Conservation (phyloP, 2,797 vertebrate genomes). For the Moxostoma hubbsi region DNA sequence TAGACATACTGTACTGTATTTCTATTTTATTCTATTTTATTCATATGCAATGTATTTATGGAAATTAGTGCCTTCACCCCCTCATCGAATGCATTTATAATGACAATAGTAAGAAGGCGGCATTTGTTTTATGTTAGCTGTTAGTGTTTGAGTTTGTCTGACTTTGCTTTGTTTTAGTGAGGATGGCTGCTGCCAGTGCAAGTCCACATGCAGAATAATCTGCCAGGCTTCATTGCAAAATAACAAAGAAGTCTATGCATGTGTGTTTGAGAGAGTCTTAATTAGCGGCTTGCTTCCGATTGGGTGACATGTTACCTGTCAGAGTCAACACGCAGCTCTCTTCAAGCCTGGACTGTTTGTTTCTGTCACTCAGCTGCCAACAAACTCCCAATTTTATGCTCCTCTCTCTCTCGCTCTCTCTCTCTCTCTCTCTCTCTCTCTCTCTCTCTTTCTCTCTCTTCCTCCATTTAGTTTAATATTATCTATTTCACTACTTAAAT, state of each 20-base stretch:
- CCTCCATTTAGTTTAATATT: not conserved
- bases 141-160: not conserved
- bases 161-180: not conserved
- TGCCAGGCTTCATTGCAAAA: conserved; percentile 45
- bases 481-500: conserved; percentile 27
- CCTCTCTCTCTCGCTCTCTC: not conserved
- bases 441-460: not conserved
- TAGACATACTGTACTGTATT: not conserved
- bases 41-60: no score
- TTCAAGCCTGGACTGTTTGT: conserved; percentile 51
- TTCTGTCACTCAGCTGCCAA: conserved; percentile 53
- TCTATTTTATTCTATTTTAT: not conserved
- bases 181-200: conserved; percentile 31
- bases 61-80: not conserved
- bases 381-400: conserved; percentile 35
- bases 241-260: conserved; percentile 4
- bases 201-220: conserved; percentile 39
- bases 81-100: not conserved
- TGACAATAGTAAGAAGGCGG: not conserved
- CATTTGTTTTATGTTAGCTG: not conserved
- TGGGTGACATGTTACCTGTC: conserved; percentile 62
- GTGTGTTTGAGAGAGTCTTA: conserved; percentile 50
- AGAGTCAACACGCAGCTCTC: conserved; percentile 42
- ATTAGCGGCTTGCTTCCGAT: conserved; percentile 56
- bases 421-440: not conserved